These are phyloP conservation scores for Epistrophe eligans DNA, from an alignment of 2,888 invertebrate genomes.

Conservation along the genomic window DNA sequence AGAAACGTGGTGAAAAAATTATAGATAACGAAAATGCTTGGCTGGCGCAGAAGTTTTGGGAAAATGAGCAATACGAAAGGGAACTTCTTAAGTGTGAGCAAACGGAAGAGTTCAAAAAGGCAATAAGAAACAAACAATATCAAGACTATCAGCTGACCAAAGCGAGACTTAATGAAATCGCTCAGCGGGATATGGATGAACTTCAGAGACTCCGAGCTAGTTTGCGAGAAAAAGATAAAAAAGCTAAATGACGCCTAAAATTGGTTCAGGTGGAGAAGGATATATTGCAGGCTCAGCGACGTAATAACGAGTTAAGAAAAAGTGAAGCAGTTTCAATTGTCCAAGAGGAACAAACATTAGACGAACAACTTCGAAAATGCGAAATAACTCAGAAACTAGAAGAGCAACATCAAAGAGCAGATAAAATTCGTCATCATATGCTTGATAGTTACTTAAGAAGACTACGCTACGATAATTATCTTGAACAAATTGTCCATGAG, in stretches of 20 bases:
- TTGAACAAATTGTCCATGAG: slow-evolving; percentile 82
- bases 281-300: slow-evolving; percentile 80
- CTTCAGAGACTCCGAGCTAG: slow-evolving; percentile 80
- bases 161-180: slow-evolving; percentile 81
- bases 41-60: slow-evolving; percentile 83
- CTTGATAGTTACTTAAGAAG: slow-evolving; percentile 81
- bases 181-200: slow-evolving; percentile 81
- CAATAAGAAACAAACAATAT: slow-evolving; percentile 82
- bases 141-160: slow-evolving; percentile 82
- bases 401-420: slow-evolving; percentile 81
- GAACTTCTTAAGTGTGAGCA: slow-evolving; percentile 82
- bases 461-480: slow-evolving; percentile 81
- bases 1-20: slow-evolving; percentile 81
- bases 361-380: slow-evolving; percentile 81
- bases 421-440: slow-evolving; percentile 80
- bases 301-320: slow-evolving; percentile 81
- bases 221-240: slow-evolving; percentile 81
- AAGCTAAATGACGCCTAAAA: slow-evolving; percentile 80
- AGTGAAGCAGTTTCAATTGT: slow-evolving; percentile 80
- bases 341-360: slow-evolving; percentile 82
- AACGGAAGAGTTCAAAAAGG: slow-evolving; percentile 81
- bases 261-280: slow-evolving; percentile 80
- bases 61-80: slow-evolving; percentile 83
- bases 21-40: slow-evolving; percentile 82
- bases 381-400: slow-evolving; percentile 81